Conservation (phyloP, 2,797 vertebrate genomes). For the Gallirallus australis region DNA sequence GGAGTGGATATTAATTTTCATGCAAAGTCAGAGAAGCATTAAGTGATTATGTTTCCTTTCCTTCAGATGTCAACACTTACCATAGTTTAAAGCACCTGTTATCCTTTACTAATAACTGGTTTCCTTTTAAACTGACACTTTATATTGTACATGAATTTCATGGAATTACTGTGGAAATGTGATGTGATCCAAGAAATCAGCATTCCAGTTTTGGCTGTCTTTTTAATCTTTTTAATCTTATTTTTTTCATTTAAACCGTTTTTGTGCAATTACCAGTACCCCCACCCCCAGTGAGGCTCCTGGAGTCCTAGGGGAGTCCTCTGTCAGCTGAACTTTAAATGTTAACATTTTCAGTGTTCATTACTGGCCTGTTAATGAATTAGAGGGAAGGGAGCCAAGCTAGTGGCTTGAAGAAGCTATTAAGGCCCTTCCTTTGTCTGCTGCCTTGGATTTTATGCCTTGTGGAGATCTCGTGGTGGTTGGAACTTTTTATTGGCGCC, state of each 20-base stretch:
- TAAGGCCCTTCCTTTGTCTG: not conserved
- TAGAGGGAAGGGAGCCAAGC: not conserved
- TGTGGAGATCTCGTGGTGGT: not conserved
- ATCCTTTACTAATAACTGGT: conserved; percentile 80
- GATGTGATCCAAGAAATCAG: conserved; percentile 68
- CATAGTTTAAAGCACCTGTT: conserved; percentile 78
- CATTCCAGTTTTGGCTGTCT: conserved; percentile 44
- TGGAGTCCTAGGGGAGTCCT: not conserved
- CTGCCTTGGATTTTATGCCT: not conserved
- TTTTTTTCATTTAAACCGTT: conserved; percentile 14
- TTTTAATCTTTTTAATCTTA: conserved; percentile 24
- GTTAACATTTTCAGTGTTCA: not conserved
- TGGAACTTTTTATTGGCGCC: not conserved
- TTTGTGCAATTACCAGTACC: not conserved
- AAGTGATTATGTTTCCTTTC: conserved; percentile 76
- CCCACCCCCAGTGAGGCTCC: not conserved
- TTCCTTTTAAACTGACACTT: conserved; percentile 81
- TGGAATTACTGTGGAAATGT: conserved; percentile 71
- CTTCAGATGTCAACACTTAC: conserved; percentile 77
- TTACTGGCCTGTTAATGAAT: not conserved
- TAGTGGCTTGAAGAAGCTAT: not conserved
- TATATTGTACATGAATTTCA: conserved; percentile 76
- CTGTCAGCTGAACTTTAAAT: not conserved
- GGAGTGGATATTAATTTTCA: conserved; percentile 76
- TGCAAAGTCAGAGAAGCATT: conserved; percentile 75